These are phyloP conservation scores for Odontomyia ornata DNA, from an alignment of 2,888 invertebrate species.

Conservation along the genomic window DNA sequence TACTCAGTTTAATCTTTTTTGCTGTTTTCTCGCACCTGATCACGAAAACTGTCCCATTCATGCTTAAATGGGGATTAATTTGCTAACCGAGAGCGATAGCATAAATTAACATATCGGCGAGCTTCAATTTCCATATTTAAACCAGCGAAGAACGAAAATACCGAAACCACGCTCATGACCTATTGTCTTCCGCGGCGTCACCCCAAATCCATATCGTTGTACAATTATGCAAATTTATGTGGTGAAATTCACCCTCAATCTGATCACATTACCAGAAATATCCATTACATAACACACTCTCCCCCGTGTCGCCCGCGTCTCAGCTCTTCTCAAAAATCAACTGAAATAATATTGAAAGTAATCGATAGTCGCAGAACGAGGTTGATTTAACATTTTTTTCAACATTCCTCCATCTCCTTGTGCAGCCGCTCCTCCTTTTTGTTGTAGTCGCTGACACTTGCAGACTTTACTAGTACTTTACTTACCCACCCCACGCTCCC, in stretches of 20 bases:
- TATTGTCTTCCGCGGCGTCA: neutral
- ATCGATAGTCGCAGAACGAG: neutral
- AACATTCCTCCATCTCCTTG: neutral
- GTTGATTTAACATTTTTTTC: neutral
- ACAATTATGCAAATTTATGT: constrained; percentile 2
- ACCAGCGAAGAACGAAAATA: no score
- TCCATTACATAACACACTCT: neutral
- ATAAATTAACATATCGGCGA: no score
- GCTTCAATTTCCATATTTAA: no score
- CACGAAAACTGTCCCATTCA: no score
- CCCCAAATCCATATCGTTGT: neutral
- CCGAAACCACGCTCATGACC: no score
- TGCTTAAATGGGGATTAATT: no score
- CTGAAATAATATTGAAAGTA: neutral
- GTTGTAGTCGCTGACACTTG: neutral
- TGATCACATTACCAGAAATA: neutral
- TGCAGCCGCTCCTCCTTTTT: neutral
- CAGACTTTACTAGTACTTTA: neutral
- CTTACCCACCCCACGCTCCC: neutral
- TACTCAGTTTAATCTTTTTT: no score
- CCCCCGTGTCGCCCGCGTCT: neutral
- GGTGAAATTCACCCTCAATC: neutral
- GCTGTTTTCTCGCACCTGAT: no score
- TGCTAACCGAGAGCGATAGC: no score
- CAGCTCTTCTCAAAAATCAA: neutral